These are phyloP conservation scores for Sericinus montela DNA, from an alignment of 2,888 invertebrate species.

Conservation along the genomic window DNA sequence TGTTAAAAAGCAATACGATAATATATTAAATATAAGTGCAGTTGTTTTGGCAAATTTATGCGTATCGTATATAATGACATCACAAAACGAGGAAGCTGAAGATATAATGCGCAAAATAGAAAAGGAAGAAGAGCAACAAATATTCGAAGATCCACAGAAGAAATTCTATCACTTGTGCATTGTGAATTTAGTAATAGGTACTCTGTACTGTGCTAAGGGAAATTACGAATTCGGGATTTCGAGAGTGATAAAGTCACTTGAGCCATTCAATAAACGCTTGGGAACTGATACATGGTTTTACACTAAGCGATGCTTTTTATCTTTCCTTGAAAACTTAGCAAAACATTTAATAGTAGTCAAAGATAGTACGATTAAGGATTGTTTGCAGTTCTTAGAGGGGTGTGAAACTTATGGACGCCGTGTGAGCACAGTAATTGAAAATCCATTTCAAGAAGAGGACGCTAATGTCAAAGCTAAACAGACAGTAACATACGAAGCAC, in stretches of 20 bases:
- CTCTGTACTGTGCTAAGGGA: constrained; percentile 98
- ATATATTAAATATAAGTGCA: constrained; percentile 97
- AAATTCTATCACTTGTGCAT: constrained; percentile 98
- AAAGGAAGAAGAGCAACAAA: constrained; percentile 96
- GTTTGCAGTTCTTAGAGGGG: constrained; percentile 92
- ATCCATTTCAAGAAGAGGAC: constrained; percentile 86
- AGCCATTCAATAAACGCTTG: constrained; percentile 95
- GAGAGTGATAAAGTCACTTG: constrained; percentile 96
- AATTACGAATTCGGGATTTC: constrained; percentile 99
- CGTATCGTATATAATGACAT: constrained; percentile 99
- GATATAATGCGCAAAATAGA: constrained; percentile 99
- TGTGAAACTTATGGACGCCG: constrained; percentile 92
- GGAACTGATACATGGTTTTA: constrained; percentile 99
- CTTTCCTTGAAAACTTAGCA: constrained; percentile 93
- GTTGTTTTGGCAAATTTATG: constrained; percentile 98
- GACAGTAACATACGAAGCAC: constrained; percentile 94
- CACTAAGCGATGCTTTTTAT: constrained; percentile 96
- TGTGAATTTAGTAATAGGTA: constrained; percentile 98
- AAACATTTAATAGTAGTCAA: constrained; percentile 94
- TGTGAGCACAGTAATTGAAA: constrained; percentile 90
- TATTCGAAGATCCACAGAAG: constrained; percentile 94
- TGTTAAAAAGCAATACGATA: constrained; percentile 95
- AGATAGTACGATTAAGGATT: constrained; percentile 92
- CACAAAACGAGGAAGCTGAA: constrained; percentile 99
- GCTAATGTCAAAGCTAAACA: constrained; percentile 87